These are phyloP conservation scores for Eudasyphora cyanicolor DNA, from an alignment of 2,888 invertebrate genomes.

Conservation along the genomic window DNA sequence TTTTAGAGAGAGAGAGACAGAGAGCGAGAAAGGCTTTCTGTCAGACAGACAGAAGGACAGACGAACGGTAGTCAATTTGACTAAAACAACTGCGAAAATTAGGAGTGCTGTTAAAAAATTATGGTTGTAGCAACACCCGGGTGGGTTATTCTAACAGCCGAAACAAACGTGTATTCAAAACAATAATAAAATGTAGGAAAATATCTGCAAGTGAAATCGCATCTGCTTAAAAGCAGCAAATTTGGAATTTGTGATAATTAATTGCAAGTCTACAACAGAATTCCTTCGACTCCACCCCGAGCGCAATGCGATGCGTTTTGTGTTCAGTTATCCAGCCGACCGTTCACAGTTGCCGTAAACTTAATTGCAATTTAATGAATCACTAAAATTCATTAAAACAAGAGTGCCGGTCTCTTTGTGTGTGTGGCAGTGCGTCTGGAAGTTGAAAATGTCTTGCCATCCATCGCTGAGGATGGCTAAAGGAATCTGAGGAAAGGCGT, in stretches of 20 bases:
- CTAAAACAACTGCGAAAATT: not conserved
- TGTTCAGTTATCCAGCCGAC: not conserved
- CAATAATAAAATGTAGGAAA: too few relatives aligned
- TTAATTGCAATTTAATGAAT: constrained; percentile 16
- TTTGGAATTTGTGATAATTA: too few relatives aligned
- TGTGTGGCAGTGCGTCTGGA: not conserved
- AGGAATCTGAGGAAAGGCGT: constrained; percentile 1
- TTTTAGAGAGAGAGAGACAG: not conserved
- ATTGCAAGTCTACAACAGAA: too few relatives aligned
- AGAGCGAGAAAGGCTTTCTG: constrained; percentile 21
- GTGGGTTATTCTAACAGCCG: not conserved
- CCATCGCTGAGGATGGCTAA: constrained; percentile 7
- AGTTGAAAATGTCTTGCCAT: not conserved
- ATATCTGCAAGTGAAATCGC: too few relatives aligned
- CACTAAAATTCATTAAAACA: constrained; percentile 22
- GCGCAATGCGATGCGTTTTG: too few relatives aligned
- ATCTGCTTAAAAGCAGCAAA: too few relatives aligned
- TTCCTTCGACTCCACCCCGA: too few relatives aligned
- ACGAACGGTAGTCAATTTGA: too few relatives aligned
- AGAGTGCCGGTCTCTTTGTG: not conserved
- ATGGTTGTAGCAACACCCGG: not conserved
- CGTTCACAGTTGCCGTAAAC: not conserved
- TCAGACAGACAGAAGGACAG: not conserved
- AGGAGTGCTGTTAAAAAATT: not conserved
- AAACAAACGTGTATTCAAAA: too few relatives aligned